Evolutionary conservation across 2,888 invertebrate genomes (phyloP).

Genomic region (Drosophila koepferae): DNA sequence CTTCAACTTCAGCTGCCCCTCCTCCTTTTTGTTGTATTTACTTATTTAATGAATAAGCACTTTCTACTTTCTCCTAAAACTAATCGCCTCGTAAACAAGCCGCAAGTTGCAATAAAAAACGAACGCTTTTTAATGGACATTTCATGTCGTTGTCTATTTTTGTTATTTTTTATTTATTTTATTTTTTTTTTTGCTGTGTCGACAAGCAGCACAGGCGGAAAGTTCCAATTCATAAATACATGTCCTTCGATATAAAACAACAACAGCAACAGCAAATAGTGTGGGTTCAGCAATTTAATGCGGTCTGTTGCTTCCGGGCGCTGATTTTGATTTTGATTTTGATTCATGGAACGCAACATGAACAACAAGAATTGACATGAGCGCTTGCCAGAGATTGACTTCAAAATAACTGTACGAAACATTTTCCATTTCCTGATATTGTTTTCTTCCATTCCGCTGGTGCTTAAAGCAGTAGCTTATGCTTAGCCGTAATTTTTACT

Average conservation of each 20-base stretch:
- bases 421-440: not conserved
- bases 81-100: constrained; percentile 53
- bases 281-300: constrained; percentile 24
- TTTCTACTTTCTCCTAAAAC: constrained; percentile 38
- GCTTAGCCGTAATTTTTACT: not conserved
- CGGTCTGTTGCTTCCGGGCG: constrained; percentile 27
- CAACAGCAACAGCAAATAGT: constrained; percentile 18
- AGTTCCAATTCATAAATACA: constrained; percentile 35
- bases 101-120: constrained; percentile 27
- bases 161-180: not conserved
- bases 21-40: not conserved
- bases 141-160: constrained; percentile 62
- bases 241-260: constrained; percentile 23
- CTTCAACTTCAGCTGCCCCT: constrained; percentile 27
- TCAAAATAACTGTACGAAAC: not conserved
- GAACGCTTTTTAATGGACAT: constrained; percentile 25
- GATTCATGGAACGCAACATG: constrained; percentile 4
- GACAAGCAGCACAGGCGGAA: constrained; percentile 31
- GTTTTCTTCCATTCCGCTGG: not conserved
- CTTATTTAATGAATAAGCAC: constrained; percentile 63
- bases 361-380: constrained; percentile 12
- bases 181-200: constrained; percentile 27
- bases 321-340: not conserved
- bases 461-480: not conserved
- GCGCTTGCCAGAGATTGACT: not conserved